Evolutionary conservation across 1,140 invertebrate species (phyloP), one percentile per base, ranked within the genome.

Genomic region (Zaprionus camerounensis): DNA sequence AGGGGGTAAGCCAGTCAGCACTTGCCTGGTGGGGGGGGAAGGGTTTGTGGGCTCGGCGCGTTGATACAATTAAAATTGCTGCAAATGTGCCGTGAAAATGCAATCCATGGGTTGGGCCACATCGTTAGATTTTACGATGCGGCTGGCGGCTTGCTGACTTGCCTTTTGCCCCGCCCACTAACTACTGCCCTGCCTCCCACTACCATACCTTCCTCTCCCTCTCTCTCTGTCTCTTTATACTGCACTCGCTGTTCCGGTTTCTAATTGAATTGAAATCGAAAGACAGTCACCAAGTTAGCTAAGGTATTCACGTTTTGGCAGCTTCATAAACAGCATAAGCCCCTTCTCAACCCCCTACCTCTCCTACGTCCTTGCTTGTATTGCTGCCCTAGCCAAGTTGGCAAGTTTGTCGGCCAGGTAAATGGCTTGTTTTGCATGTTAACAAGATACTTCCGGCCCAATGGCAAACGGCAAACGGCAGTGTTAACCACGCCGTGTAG

Each of bases 341-440:
- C 17, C 41, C 28, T 28, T 17, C 3, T 34, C 1, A 2, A 51
- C 38, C 58, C 36, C 22, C 20, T n/a, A 5, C 15, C 28, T 7
- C 31, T 7, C 22, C 36, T 57, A 24, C 31, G 22, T 4, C 6
- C 2, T 15, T 17, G 11, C 20, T 11, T 0, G 13, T 12, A 15
- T 3, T 13, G 6, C 49, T 28, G 5, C 4, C 28, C 26, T 9
- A 46, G 64, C 34, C 12, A 34, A 59, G 15, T 62, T 12, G 26
- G 9, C 13, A 56, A 56, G 24, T 36, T 41, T 17, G 44, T 51
- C 20, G 38, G 63, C 56, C 26, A 70, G 66, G 63, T 69, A 68
- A 90, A 88, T 90, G 70, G 78, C 84, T 88, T 85, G 84, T 88
- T 88, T 90, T 88, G 84, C 84, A 88, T 88, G 85, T 88, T 88